Conservation (phyloP, 2,113 vertebrate species). For the Ophthalmolycus amberensis region DNA sequence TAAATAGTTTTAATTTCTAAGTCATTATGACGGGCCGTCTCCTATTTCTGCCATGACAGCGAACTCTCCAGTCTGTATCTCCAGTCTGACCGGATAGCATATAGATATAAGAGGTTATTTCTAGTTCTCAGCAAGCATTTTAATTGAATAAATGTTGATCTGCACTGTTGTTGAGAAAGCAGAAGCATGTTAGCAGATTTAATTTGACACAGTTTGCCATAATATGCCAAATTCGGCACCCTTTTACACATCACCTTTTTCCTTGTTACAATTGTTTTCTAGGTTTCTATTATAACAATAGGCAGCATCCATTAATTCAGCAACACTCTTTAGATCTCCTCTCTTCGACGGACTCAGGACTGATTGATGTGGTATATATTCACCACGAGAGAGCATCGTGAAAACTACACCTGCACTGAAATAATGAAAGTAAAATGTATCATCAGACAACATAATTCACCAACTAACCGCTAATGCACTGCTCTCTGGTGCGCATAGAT, state of each 20-base stretch:
- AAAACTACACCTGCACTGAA: slow-evolving; percentile 22
- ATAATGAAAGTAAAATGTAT: slow-evolving; percentile 5
- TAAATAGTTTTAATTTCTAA: slow-evolving; percentile 53
- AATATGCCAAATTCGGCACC: background rate
- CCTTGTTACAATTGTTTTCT: background rate
- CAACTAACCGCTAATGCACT: background rate
- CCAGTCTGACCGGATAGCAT: slow-evolving; percentile 1
- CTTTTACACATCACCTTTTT: background rate
- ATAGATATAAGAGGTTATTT: background rate
- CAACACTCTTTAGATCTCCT: background rate
- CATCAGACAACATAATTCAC: background rate
- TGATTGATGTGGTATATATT: slow-evolving; percentile 7
- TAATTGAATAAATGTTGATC: background rate
- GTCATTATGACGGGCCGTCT: slow-evolving; percentile 26
- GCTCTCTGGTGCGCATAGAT: background rate
- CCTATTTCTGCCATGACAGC: slow-evolving; percentile 2
- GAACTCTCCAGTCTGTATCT: background rate
- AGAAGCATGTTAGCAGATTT: background rate
- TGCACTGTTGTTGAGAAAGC: background rate
- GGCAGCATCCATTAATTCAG: background rate
- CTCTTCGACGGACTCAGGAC: background rate
- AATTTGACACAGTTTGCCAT: background rate
- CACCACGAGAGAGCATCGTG: background rate
- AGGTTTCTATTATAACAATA: background rate
- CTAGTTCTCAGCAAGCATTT: background rate